Evolutionary conservation across 2,888 invertebrate species (phyloP).

Genomic region (Malthinus seriepunctatus): DNA sequence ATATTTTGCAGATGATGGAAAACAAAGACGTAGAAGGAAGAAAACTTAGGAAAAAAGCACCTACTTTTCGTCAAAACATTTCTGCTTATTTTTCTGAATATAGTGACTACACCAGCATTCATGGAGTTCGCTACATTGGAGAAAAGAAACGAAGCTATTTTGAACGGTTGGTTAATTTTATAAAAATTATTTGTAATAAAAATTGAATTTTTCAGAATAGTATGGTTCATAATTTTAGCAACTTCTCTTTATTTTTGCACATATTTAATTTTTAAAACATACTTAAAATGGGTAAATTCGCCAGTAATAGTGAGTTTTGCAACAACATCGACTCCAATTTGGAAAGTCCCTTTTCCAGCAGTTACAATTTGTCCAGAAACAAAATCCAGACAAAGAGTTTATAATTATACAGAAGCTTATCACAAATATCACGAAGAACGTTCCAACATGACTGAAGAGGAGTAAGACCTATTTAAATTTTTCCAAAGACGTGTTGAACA

Average conservation of each 20-base stretch:
- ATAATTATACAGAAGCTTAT: constrained; percentile 66
- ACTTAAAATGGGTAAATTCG: constrained; percentile 68
- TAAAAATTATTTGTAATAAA: not conserved
- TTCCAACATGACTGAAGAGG: constrained; percentile 56
- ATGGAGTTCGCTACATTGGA: constrained; percentile 52
- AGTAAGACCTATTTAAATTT: no score
- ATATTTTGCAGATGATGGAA: not conserved
- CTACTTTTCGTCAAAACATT: constrained; percentile 44
- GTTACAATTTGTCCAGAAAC: constrained; percentile 57
- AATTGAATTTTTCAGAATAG: constrained; percentile 56
- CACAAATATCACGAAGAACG: constrained; percentile 41
- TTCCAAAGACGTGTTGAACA: not conserved
- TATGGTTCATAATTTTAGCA: constrained; percentile 60
- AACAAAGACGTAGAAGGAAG: not conserved
- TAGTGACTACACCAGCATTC: constrained; percentile 46
- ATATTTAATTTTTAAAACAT: constrained; percentile 62
- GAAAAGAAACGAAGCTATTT: constrained; percentile 44
- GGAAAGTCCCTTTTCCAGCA: constrained; percentile 53
- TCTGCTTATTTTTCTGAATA: constrained; percentile 46
- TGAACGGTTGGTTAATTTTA: constrained; percentile 8
- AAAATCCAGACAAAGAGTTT: constrained; percentile 64
- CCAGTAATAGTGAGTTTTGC: constrained; percentile 72
- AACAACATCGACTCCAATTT: constrained; percentile 65
- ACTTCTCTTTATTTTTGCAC: constrained; percentile 48
- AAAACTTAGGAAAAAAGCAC: constrained; percentile 13